phyloP scores from a whole-genome alignment of 1,140 invertebrate genomes.

The Drosophila ercepeae region DNA sequence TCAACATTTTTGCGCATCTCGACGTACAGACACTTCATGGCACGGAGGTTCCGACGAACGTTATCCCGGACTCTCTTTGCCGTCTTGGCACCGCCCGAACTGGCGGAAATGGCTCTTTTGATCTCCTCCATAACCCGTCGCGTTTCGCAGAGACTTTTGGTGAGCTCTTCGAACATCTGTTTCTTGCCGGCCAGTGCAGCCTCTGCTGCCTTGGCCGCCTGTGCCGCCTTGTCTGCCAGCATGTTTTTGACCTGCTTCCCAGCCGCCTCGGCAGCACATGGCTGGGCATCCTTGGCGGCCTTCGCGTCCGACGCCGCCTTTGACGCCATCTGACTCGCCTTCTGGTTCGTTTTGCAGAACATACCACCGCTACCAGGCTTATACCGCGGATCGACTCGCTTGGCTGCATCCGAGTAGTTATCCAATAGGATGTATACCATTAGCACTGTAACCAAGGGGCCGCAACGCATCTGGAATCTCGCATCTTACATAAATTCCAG shows the following conservation, averaged over 20 bases:
- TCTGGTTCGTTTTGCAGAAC: constrained; percentile 16
- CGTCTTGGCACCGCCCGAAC: neutral
- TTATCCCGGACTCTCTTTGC: neutral
- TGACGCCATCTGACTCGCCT: constrained; percentile 20
- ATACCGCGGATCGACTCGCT: neutral
- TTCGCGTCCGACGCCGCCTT: constrained; percentile 22
- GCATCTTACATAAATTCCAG: constrained; percentile 31
- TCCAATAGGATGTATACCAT: constrained; percentile 24
- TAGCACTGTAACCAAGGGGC: constrained; percentile 14
- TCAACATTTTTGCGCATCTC: neutral
- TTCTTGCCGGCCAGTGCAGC: constrained; percentile 25
- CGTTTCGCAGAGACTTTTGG: constrained; percentile 3
- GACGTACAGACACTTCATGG: constrained; percentile 1
- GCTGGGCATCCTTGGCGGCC: constrained; percentile 30
- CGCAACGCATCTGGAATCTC: constrained; percentile 46
- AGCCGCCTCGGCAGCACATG: constrained; percentile 4
- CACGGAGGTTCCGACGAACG: neutral
- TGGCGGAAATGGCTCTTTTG: neutral
- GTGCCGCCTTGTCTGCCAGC: constrained; percentile 30
- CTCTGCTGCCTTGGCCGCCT: constrained; percentile 36
- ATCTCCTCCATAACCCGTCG: constrained; percentile 23
- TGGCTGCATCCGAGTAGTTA: neutral
- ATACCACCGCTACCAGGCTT: neutral
- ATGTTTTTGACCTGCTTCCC: constrained; percentile 7
- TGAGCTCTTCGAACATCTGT: constrained; percentile 27